A percentile compares a stretch with the other conserved stretches of the same genome.
phyloP scores from a whole-genome alignment of 2,888 invertebrate species.

The Salticus scenicus region DNA sequence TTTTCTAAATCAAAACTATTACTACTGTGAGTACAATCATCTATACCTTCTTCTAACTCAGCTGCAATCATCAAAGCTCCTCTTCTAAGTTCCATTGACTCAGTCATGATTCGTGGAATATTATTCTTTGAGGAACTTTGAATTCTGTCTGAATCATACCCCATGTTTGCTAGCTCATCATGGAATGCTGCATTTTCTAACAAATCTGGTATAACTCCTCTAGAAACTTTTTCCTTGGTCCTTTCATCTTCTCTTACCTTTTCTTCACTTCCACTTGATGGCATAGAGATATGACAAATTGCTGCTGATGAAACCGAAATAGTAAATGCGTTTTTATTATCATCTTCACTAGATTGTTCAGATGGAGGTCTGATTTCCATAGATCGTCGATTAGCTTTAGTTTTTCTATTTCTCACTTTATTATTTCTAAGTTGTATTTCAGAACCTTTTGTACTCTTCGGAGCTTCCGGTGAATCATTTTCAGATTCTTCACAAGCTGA shows the following conservation, averaged over 20 bases:
- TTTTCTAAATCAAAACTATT: constrained; percentile 79
- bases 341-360: constrained; percentile 68
- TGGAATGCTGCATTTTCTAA: constrained; percentile 58
- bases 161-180: constrained; percentile 25
- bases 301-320: constrained; percentile 3
- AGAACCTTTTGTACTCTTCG: constrained; percentile 76
- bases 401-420: constrained; percentile 42
- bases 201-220: constrained; percentile 57
- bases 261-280: constrained; percentile 54
- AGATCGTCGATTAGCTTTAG: constrained; percentile 47
- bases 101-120: constrained; percentile 54
- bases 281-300: constrained; percentile 26
- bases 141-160: constrained; percentile 11
- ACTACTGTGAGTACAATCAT: constrained; percentile 69
- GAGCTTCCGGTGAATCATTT: constrained; percentile 75
- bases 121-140: constrained; percentile 20
- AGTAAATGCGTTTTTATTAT: constrained; percentile 51
- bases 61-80: constrained; percentile 71
- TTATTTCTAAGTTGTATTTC: constrained; percentile 36
- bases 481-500: constrained; percentile 66
- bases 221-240: constrained; percentile 51
- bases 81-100: constrained; percentile 68
- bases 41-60: constrained; percentile 76
- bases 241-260: constrained; percentile 61
- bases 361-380: constrained; percentile 54